phyloP scores from a whole-genome alignment of 2,888 invertebrate species.

The Cephus sareptanus region DNA sequence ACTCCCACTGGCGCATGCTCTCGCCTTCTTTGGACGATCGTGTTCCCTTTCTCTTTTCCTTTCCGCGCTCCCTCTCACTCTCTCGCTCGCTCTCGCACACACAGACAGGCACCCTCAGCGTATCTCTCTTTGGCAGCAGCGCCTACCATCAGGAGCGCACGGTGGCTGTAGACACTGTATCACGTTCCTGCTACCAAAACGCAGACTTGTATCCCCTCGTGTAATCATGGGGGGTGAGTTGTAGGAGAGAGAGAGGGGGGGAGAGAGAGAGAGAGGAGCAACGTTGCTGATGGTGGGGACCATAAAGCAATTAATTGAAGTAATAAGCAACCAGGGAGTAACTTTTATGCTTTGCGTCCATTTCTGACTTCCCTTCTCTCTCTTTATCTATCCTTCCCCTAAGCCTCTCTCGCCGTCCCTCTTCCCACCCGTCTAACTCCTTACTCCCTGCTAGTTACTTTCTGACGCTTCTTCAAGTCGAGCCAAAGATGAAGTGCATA shows the following conservation, averaged over 20 bases:
- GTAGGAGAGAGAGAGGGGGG: too few relatives aligned
- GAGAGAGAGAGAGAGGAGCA: not conserved
- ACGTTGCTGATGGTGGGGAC: slow-evolving; percentile 20
- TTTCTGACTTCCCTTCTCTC: not conserved
- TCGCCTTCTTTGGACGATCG: slow-evolving; percentile 16
- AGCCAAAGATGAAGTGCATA: not conserved
- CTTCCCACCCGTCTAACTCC: slow-evolving; percentile 22
- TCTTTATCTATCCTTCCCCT: slow-evolving; percentile 7
- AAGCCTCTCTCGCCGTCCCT: not conserved
- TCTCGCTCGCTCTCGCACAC: slow-evolving; percentile 7
- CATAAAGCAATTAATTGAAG: slow-evolving; percentile 49
- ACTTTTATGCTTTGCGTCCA: slow-evolving; percentile 31
- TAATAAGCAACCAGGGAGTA: slow-evolving; percentile 35
- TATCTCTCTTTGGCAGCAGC: not conserved
- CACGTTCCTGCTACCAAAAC: too few relatives aligned
- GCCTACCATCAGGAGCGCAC: too few relatives aligned
- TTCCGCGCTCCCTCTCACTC: not conserved
- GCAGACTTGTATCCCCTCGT: too few relatives aligned
- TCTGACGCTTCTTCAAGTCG: not conserved
- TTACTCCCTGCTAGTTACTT: slow-evolving; percentile 11
- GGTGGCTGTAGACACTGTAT: too few relatives aligned
- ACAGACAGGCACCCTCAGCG: not conserved
- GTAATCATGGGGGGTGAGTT: too few relatives aligned
- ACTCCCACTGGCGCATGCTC: slow-evolving; percentile 63
- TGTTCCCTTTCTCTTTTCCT: slow-evolving; percentile 2